Evolutionary conservation across 2,113 vertebrate species (phyloP), one percentile per base, ranked within the genome.

Genomic region (Collichthys lucidus): DNA sequence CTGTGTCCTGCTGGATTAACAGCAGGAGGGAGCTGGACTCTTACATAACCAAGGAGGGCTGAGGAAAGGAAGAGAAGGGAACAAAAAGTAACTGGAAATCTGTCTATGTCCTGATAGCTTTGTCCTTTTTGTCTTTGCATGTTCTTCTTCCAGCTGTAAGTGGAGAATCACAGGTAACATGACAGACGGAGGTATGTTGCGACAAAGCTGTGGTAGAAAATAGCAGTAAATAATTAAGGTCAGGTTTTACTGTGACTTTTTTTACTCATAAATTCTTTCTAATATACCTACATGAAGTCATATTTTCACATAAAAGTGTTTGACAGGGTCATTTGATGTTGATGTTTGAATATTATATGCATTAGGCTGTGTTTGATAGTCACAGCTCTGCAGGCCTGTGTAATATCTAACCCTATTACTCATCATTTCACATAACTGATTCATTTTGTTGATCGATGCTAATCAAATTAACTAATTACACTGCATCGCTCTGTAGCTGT

Each of bases 1-100:
- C 73, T 73, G 74, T n/a, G 71, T 65, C 62, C 56, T 77, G 80
- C 49, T 79, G 60, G 57, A 79, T 79, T 62, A 86, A 55, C 71
- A 82, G 70, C 82, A 84, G 85, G 70, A 64, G 65, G 60, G 62
- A 80, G 56, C 10, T 68, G 82, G 19, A 59, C 69, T 50, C 71
- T 84, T 84, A 64, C 46, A 62, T 70, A 87, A 88, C 61, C n/a
- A 17, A 19, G 26, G 47, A 46, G 12, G 17, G 60, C 40, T 17
- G 44, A 61, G 26, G 47, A 59, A 69, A 77, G 70, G 57, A 77
- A 59, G 35, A 47, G 16, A 75, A 61, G 22, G 31, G 46, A 61
- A 17, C 44, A 29, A 26, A 56, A 46, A 53, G 16, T 44, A 55
- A 10, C 46, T 78, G 35, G 31, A 14, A 59, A 31, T 14, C 35